Evolutionary conservation across 2,888 invertebrate species (phyloP), one percentile per base, ranked within the genome.

Genomic region (Phalangium opilio): DNA sequence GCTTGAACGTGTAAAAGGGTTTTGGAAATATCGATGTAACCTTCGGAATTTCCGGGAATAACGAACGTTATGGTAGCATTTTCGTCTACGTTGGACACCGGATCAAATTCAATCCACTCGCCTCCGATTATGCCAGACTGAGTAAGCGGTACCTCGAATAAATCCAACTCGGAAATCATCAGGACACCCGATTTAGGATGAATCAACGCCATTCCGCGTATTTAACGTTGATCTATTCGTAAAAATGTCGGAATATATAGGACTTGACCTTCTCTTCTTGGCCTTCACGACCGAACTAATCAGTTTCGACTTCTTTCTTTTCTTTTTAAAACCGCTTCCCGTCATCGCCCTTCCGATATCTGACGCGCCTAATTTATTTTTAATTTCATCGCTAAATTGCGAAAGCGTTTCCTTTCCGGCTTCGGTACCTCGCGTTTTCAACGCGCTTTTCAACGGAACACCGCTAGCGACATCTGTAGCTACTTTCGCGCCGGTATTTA

Each of bases 281-380:
- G 27, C 27, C 4, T 4, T 27, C 27, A 27, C 27, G 4, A 27
- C 27, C 27, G 27, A 36, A 46, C 45, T 49, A 45, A 49, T 4
- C 5, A 10, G 15, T 20, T 39, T 43, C 8, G 19, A 14, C 2
- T 12, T 3, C 4, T 45, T 44, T 5, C 42, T 41, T 21, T 43
- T 50, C 14, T 42, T 50, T 50, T 50, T 47, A 47, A 44, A 34
- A 18, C 38, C 18, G 41, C 42, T 44, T 8, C 44, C 50, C 7
- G 36, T 20, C 44, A 50, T 50, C n/a, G n/a, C n/a, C n/a, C n/a
- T n/a, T n/a, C n/a, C n/a, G n/a, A n/a, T n/a, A n/a, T n/a, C n/a
- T n/a, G n/a, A n/a, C n/a, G n/a, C n/a, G n/a, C n/a, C n/a, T n/a
- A n/a, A n/a, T 27, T 8, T 27, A 4, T 27, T 27, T 7, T 8